Percentiles rank a stretch among this genome's conserved stretches.
phyloP scores from a whole-genome alignment of 1,140 invertebrate species.

The Bombus ignitus region DNA sequence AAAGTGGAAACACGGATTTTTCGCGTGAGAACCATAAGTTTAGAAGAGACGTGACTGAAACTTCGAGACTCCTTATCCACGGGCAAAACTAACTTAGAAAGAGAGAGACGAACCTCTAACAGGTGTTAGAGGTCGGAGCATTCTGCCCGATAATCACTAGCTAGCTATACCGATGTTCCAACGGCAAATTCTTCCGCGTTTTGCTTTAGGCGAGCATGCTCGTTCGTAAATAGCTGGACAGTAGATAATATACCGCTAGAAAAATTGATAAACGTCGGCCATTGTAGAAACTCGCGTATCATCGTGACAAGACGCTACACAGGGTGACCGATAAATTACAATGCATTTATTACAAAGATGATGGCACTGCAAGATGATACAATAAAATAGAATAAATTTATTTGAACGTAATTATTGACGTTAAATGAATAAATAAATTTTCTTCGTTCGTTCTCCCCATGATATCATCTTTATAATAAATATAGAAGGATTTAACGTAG shows the following conservation, averaged over 20 bases:
- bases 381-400: not conserved
- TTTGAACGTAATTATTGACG: not conserved
- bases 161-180: conserved; percentile 2
- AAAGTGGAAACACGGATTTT: conserved; percentile 15
- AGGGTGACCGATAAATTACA: conserved; percentile 9
- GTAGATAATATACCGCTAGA: conserved; percentile 32
- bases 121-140: conserved; percentile 51
- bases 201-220: conserved; percentile 20
- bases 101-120: conserved; percentile 13
- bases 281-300: conserved; percentile 38
- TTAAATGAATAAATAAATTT: no score
- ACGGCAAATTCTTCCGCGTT: conserved; percentile 42
- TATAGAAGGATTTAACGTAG: no score
- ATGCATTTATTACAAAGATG: not conserved
- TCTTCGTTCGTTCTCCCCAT: not conserved
- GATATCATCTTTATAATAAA: no score
- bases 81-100: not conserved
- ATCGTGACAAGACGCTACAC: not conserved
- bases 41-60: not conserved
- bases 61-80: not conserved
- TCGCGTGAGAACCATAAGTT: not conserved
- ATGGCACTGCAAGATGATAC: no score
- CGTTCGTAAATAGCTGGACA: conserved; percentile 22
- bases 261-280: conserved; percentile 40
- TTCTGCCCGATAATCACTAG: conserved; percentile 45